Base-by-base conservation (phyloP, 2,888 invertebrate genomes). In the Sinodicranocentrus sp. region DNA sequence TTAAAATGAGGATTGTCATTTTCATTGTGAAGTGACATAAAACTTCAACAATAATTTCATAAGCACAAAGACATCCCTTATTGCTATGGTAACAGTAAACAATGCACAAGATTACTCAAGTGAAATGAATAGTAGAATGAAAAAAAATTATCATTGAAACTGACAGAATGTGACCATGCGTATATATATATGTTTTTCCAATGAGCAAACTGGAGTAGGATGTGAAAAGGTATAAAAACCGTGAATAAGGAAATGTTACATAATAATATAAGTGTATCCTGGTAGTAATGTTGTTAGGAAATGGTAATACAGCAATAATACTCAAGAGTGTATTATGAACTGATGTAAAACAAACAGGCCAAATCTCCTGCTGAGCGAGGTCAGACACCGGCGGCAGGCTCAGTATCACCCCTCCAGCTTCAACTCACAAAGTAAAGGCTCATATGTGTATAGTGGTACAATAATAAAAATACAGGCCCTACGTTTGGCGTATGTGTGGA, bases 381-480 rank as follows among this genome's bases (percentile, higher is more conserved):
- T 84, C 84, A 84, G 84, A 84, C 84, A 84, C 84, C 78, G 84
- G 84, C 84, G 84, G 84, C 83, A 77, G 83, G 83, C 77, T 65
- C 77, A 67, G 25, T 63, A 77, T 77, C 65, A 44, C 72, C 72
- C 77, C 33, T 78, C 72, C 28, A 33, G 33, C 48, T 48, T 48
- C 10, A n/a, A 48, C 48, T n/a, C 48, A 48, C 5, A n/a, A 48
- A 10, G 15, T 48, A n/a, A 48, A 48, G 48, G 48, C 48, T 48
- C 48, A n/a, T n/a, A n/a, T n/a, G n/a, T n/a, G n/a, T n/a, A n/a
- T n/a, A n/a, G n/a, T n/a, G n/a, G n/a, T n/a, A n/a, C n/a, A n/a
- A n/a, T n/a, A n/a, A n/a, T n/a, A n/a, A n/a, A n/a, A n/a, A n/a
- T n/a, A n/a, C n/a, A n/a, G n/a, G n/a, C n/a, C n/a, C n/a, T n/a